These are phyloP conservation scores for Scolopax mira DNA, from an alignment of 2,113 vertebrate genomes.

Conservation along the genomic window DNA sequence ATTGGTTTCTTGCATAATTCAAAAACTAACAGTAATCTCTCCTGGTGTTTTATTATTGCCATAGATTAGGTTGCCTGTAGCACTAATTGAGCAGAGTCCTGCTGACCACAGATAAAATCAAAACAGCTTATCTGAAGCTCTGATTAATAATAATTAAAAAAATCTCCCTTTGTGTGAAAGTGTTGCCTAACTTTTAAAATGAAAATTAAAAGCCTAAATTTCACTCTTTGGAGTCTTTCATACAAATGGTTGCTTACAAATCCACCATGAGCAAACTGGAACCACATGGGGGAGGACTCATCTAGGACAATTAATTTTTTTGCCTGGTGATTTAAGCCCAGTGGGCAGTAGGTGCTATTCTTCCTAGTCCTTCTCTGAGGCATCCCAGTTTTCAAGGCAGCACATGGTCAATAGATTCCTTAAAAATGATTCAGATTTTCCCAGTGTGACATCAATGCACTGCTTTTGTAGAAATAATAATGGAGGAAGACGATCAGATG, in stretches of 20 bases:
- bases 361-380: not conserved
- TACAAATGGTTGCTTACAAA: not conserved
- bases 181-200: not conserved
- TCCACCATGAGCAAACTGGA: not conserved
- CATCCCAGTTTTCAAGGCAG: not conserved
- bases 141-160: not conserved
- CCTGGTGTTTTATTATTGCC: not conserved
- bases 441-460: not conserved
- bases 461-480: not conserved
- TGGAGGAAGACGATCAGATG: not conserved
- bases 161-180: not conserved
- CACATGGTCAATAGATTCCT: not conserved
- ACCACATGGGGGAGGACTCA: not conserved
- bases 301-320: not conserved
- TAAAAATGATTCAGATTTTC: not conserved
- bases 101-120: slow-evolving; percentile 18
- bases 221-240: not conserved
- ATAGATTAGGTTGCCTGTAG: not conserved
- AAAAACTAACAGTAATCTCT: slow-evolving; percentile 14
- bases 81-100: slow-evolving; percentile 21
- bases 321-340: not conserved
- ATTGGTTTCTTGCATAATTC: slow-evolving; percentile 4
- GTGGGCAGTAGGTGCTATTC: not conserved
- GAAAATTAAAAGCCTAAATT: not conserved
- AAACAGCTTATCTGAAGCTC: not conserved